Evolutionary conservation across 1,140 invertebrate species (phyloP).

Genomic region (Euura lappo): DNA sequence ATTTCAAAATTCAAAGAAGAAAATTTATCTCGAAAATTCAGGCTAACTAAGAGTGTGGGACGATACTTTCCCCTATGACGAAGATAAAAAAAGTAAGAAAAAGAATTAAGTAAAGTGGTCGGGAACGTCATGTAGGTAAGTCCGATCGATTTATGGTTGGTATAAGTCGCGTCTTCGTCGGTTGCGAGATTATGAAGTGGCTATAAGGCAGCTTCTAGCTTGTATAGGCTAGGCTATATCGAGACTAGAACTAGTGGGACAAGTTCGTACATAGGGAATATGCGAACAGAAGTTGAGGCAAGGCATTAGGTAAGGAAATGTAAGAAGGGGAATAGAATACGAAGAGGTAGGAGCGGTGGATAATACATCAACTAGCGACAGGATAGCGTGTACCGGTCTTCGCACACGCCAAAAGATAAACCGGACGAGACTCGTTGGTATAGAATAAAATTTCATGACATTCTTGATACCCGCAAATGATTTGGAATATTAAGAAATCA

Average conservation of each 20-base stretch:
- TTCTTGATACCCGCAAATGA: too few relatives aligned
- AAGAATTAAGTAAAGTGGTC: background rate
- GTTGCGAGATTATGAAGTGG: background rate
- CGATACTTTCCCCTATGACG: too few relatives aligned
- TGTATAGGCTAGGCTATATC: background rate
- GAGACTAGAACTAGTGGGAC: background rate
- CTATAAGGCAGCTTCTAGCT: too few relatives aligned
- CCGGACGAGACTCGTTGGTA: background rate
- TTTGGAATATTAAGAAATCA: too few relatives aligned
- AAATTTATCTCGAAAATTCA: too few relatives aligned
- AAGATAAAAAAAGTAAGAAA: background rate
- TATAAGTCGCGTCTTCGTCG: background rate
- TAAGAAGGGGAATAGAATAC: too few relatives aligned
- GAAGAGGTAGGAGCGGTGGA: background rate
- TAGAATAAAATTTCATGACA: too few relatives aligned
- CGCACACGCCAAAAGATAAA: background rate
- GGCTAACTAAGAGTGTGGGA: too few relatives aligned
- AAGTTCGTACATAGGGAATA: too few relatives aligned
- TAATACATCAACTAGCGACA: background rate
- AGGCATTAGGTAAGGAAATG: too few relatives aligned
- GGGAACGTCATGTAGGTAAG: background rate
- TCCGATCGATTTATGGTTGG: background rate
- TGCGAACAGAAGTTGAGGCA: too few relatives aligned
- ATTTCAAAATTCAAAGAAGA: too few relatives aligned
- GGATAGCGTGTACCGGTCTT: background rate